phyloP scores from a whole-genome alignment of 53 echinoderm and acorn worm genomes.

The Apostichopus leukothele region DNA sequence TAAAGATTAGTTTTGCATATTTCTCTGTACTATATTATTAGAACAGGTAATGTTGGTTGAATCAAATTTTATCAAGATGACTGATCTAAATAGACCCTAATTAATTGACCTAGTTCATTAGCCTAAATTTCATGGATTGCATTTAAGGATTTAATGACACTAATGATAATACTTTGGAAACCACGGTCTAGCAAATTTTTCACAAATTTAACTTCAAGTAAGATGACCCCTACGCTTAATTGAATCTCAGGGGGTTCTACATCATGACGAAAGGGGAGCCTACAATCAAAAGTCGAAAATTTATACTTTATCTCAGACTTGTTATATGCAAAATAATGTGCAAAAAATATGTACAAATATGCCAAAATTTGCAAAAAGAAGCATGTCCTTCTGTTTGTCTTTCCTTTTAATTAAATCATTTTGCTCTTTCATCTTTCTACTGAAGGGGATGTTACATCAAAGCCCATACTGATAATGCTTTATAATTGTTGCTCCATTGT shows the following conservation, averaged over 20 bases:
- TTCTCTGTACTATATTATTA: neutral
- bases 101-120: conserved; percentile 38
- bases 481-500: too few species aligned
- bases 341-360: too few species aligned
- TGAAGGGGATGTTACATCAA: too few species aligned
- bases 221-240: neutral
- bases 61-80: neutral
- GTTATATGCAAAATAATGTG: neutral
- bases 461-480: too few species aligned
- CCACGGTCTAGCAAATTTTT: neutral
- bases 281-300: neutral
- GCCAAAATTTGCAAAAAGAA: too few species aligned
- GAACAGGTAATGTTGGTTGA: conserved; percentile 11
- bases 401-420: too few species aligned
- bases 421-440: too few species aligned
- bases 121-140: neutral
- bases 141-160: conserved; percentile 10
- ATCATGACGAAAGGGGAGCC: neutral
- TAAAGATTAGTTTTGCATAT: neutral
- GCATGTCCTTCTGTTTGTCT: too few species aligned
- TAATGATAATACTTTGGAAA: neutral
- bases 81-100: conserved; percentile 12
- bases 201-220: neutral
- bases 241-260: conserved; percentile 2
- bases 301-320: neutral